Conservation (phyloP, 1,140 invertebrate genomes). For the Brachystomella parvula region DNA sequence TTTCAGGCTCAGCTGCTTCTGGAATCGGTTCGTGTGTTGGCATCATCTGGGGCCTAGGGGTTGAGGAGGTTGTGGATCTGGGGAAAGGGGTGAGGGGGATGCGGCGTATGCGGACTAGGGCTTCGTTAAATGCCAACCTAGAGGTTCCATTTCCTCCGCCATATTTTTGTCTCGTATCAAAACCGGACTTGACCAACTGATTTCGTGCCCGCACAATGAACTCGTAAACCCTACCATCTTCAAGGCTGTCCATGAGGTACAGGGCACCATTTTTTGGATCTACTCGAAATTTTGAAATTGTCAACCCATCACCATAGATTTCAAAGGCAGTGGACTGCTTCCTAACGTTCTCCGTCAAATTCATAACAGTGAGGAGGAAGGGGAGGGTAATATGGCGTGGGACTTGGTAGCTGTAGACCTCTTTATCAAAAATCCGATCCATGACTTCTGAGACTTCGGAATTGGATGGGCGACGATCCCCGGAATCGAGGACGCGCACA, state of each 20-base stretch:
- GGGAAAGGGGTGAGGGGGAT: background rate
- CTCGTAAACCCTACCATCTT: conserved; percentile 56
- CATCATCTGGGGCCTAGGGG: background rate
- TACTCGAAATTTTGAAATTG: conserved; percentile 54
- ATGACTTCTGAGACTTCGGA: conserved; percentile 45
- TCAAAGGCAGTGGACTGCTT: conserved; percentile 45
- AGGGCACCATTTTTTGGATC: conserved; percentile 63
- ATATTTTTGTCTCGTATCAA: conserved; percentile 32
- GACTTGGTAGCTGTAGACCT: conserved; percentile 43
- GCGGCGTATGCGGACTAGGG: conserved; percentile 24
- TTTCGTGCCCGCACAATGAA: conserved; percentile 53
- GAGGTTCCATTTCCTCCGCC: conserved; percentile 16
- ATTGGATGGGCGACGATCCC: conserved; percentile 41
- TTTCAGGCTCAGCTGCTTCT: conserved; percentile 15
- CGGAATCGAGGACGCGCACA: conserved; percentile 53
- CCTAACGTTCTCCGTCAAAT: conserved; percentile 54
- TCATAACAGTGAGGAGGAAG: conserved; percentile 58
- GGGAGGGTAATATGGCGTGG: conserved; percentile 64
- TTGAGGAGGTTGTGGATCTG: conserved; percentile 1
- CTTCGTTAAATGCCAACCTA: conserved; percentile 36
- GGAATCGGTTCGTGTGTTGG: conserved; percentile 12
- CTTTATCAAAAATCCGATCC: conserved; percentile 32
- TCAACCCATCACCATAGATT: conserved; percentile 46
- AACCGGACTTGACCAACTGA: conserved; percentile 5
- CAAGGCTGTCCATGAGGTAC: conserved; percentile 58